Percentiles rank a stretch among this genome's conserved stretches.
phyloP scores from a whole-genome alignment of 1,140 invertebrate genomes.

The Panagrolaimus sp. region DNA sequence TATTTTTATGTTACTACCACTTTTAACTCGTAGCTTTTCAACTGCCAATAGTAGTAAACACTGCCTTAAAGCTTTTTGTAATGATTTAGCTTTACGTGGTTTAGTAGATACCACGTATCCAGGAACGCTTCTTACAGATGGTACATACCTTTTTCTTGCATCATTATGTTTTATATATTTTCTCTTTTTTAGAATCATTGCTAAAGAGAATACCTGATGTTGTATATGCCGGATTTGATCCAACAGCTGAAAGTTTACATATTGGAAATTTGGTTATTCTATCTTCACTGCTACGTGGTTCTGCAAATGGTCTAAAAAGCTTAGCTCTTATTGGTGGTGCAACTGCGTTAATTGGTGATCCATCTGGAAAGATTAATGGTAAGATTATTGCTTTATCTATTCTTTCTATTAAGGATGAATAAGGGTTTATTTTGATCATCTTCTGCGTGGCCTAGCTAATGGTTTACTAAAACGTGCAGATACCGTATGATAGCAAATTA shows the following conservation, averaged over 20 bases:
- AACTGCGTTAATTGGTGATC: slow-evolving; percentile 88
- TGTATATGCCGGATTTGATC: slow-evolving; percentile 95
- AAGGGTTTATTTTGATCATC: too few relatives aligned
- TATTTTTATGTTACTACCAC: too few relatives aligned
- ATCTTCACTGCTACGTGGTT: slow-evolving; percentile 75
- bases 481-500: too few relatives aligned
- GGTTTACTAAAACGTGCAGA: too few relatives aligned
- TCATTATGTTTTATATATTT: background rate
- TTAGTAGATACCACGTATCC: too few relatives aligned
- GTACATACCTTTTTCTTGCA: background rate
- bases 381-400: slow-evolving; percentile 53
- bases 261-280: slow-evolving; percentile 83
- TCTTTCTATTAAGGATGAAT: too few relatives aligned
- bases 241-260: slow-evolving; percentile 88
- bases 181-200: slow-evolving; percentile 2
- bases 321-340: slow-evolving; percentile 76
- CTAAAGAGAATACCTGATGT: slow-evolving; percentile 58
- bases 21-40: too few relatives aligned
- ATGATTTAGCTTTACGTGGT: too few relatives aligned
- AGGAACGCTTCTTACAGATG: background rate
- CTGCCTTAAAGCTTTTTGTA: too few relatives aligned
- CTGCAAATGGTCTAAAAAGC: slow-evolving; percentile 31
- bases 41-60: too few relatives aligned
- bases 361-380: slow-evolving; percentile 74
- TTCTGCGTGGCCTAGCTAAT: too few relatives aligned